Evolutionary conservation across 2,888 invertebrate genomes (phyloP).

Genomic region (Lottia gigantea): DNA sequence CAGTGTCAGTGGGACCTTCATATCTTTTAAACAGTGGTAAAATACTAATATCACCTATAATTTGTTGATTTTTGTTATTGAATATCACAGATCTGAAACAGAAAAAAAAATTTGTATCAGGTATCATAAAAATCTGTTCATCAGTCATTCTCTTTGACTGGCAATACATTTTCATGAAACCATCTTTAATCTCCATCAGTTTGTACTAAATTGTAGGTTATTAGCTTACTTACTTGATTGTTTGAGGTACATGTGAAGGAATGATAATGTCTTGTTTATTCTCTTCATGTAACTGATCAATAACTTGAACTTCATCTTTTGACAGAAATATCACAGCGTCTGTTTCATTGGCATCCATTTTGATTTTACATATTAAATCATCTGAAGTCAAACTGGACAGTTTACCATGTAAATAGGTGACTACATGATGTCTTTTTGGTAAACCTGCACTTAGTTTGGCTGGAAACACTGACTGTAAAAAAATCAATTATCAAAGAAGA

Average conservation of each 20-base stretch:
- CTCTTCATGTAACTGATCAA: not conserved
- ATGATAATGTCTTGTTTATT: not conserved
- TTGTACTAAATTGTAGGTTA: not conserved
- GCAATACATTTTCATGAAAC: too few species aligned
- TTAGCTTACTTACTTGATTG: not conserved
- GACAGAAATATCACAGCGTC: conserved; percentile 66
- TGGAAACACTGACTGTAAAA: conserved; percentile 69
- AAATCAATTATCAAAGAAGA: not conserved
- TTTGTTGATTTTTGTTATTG: conserved; percentile 35
- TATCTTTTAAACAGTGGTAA: conserved; percentile 41
- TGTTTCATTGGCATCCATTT: conserved; percentile 65
- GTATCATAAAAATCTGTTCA: too few species aligned
- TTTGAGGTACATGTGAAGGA: not conserved
- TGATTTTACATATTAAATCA: conserved; percentile 39
- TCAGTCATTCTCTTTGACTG: too few species aligned
- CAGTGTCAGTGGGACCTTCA: conserved; percentile 38
- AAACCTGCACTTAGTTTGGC: conserved; percentile 63
- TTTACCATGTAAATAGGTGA: conserved; percentile 66
- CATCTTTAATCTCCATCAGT: not conserved
- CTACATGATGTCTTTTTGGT: conserved; percentile 68
- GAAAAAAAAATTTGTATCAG: not conserved
- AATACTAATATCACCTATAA: conserved; percentile 33
- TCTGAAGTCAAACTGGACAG: conserved; percentile 46
- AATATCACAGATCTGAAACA: conserved; percentile 41
- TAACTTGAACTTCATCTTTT: conserved; percentile 31